Percentiles rank a stretch among this genome's conserved stretches.
Conservation (phyloP, 2,888 invertebrate genomes). For the Dione juno region DNA sequence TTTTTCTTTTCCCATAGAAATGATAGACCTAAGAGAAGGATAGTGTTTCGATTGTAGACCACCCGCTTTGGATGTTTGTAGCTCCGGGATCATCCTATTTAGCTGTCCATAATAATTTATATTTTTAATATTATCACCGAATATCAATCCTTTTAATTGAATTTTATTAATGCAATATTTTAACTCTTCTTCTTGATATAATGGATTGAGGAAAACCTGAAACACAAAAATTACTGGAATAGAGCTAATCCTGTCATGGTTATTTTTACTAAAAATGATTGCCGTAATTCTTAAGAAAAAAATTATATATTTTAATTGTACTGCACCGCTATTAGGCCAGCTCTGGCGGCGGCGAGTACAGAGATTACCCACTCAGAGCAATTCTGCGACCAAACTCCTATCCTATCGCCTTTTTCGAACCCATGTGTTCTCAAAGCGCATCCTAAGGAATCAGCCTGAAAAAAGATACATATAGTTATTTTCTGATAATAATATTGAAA, state of each 20-base stretch:
- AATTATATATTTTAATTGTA: too few species aligned
- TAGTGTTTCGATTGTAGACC: slow-evolving; percentile 71
- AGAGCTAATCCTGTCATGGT: slow-evolving; percentile 24
- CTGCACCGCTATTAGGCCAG: slow-evolving; percentile 88
- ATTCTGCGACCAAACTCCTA: slow-evolving; percentile 94
- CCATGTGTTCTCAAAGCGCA: slow-evolving; percentile 89
- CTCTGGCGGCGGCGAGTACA: slow-evolving; percentile 88
- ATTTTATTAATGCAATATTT: slow-evolving; percentile 89
- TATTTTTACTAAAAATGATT: too few species aligned
- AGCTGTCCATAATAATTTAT: slow-evolving; percentile 88
- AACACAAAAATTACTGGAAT: not conserved
- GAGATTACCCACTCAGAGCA: slow-evolving; percentile 88
- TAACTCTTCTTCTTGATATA: slow-evolving; percentile 88
- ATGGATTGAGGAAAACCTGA: slow-evolving; percentile 91
- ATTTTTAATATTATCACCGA: slow-evolving; percentile 85
- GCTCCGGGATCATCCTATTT: slow-evolving; percentile 83
- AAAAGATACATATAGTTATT: not conserved
- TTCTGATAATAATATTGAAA: too few species aligned
- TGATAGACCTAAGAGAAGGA: slow-evolving; percentile 82
- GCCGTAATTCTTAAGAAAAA: too few species aligned
- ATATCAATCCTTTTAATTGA: slow-evolving; percentile 86
- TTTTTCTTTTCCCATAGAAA: slow-evolving; percentile 80
- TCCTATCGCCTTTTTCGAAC: slow-evolving; percentile 88
- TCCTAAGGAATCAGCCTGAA: slow-evolving; percentile 88
- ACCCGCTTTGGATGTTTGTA: slow-evolving; percentile 74